A percentile compares a stretch with the other conserved stretches of the same genome.
These are phyloP conservation scores for Pluvianellus socialis DNA, from an alignment of 2,113 vertebrate genomes.

Conservation along the genomic window DNA sequence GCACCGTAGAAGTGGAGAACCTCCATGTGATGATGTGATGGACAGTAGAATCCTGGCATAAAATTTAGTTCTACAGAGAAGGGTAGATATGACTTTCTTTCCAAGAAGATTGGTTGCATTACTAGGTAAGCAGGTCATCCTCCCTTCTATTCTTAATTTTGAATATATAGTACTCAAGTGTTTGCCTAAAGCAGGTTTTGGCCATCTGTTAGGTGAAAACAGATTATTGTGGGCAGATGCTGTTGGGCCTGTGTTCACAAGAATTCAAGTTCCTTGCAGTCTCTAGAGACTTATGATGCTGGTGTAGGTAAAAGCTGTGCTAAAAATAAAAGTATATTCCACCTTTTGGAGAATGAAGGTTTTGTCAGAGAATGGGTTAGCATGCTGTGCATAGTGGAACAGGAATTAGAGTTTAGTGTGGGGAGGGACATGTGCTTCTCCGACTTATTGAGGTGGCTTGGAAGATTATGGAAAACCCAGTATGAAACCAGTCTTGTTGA, in stretches of 20 bases:
- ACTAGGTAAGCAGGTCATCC: background rate
- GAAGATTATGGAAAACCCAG: background rate
- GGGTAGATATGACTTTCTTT: background rate
- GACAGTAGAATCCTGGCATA: background rate
- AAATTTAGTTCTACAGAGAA: background rate
- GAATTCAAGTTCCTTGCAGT: background rate
- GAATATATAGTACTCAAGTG: background rate
- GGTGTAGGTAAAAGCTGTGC: background rate
- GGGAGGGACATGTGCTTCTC: background rate
- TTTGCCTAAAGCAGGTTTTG: background rate
- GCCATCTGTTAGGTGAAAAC: background rate
- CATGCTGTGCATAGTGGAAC: background rate
- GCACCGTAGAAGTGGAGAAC: background rate
- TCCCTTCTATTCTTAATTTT: background rate
- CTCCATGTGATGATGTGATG: background rate
- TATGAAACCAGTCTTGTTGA: background rate
- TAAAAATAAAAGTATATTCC: background rate
- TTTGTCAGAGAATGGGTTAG: background rate
- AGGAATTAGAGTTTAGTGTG: background rate
- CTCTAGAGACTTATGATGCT: background rate
- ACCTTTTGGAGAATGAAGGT: background rate
- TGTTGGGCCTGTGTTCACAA: background rate
- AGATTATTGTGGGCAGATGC: background rate
- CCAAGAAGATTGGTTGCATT: background rate
- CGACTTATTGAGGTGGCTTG: background rate